Conservation (phyloP, 2,113 vertebrate species). For the Zosterops hypoxanthus region DNA sequence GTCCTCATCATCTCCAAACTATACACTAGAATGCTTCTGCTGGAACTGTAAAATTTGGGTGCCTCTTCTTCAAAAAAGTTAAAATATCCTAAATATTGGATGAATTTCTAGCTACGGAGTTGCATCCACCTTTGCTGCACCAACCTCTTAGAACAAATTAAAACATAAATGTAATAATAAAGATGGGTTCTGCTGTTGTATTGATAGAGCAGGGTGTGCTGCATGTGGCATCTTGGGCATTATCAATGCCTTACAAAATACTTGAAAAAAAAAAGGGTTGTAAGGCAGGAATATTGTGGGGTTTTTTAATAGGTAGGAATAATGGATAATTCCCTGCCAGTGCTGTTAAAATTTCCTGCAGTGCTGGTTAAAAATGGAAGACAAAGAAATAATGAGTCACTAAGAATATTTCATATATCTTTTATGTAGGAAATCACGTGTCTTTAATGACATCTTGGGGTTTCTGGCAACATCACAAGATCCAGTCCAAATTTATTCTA, state of each 20-base stretch:
- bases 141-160: background rate
- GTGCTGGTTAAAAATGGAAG: background rate
- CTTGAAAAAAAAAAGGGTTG: accelerated
- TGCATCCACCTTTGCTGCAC: background rate
- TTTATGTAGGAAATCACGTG: background rate
- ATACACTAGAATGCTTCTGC: background rate
- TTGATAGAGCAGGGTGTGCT: background rate
- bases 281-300: background rate
- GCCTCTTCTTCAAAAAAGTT: background rate
- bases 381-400: background rate
- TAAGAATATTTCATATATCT: background rate
- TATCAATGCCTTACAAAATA: background rate
- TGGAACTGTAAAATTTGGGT: background rate
- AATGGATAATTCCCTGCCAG: background rate
- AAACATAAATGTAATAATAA: background rate
- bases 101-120: background rate
- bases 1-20: background rate
- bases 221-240: background rate
- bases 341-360: background rate
- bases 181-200: background rate
- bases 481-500: background rate
- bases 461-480: conserved; percentile 6
- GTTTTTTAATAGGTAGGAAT: background rate
- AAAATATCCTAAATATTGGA: background rate
- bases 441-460: conserved; percentile 25